Conservation (phyloP, 1,140 invertebrate genomes). For the Hirudo medicinalis region DNA sequence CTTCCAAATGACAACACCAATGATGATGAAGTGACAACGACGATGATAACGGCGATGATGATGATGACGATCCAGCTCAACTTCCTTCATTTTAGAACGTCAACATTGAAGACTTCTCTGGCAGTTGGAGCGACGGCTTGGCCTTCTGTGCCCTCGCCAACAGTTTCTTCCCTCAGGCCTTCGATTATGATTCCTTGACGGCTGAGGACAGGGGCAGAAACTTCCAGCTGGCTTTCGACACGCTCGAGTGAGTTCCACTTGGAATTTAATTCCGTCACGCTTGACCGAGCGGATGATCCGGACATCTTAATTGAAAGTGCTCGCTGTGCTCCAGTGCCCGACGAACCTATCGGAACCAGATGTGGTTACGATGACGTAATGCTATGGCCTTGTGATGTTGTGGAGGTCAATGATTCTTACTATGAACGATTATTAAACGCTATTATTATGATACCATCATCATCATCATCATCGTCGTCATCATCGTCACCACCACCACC, state of each 20-base stretch:
- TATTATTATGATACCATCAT: too few species aligned
- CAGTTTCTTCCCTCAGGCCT: slow-evolving; percentile 20
- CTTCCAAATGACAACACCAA: too few species aligned
- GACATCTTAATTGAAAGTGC: too few species aligned
- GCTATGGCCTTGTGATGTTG: too few species aligned
- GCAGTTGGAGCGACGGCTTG: slow-evolving; percentile 22
- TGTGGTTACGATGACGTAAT: too few species aligned
- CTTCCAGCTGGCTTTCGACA: slow-evolving; percentile 17
- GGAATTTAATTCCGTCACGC: too few species aligned
- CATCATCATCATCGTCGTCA: slow-evolving; percentile 7
- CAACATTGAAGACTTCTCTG: slow-evolving; percentile 20
- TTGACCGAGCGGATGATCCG: too few species aligned
- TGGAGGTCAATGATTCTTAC: too few species aligned
- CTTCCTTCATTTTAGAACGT: slow-evolving; percentile 19
- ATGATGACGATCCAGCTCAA: neutral
- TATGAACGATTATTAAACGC: neutral
- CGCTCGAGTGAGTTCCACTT: neutral
- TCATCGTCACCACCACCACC: neutral
- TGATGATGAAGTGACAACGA: neutral
- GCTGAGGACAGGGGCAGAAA: slow-evolving; percentile 1
- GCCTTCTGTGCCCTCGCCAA: slow-evolving; percentile 24
- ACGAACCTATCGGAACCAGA: too few species aligned
- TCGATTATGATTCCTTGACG: slow-evolving; percentile 10
- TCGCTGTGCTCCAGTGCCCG: too few species aligned
- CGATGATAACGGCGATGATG: too few species aligned